Conservation (phyloP, 2,113 vertebrate genomes). For the Panthera leo region DNA sequence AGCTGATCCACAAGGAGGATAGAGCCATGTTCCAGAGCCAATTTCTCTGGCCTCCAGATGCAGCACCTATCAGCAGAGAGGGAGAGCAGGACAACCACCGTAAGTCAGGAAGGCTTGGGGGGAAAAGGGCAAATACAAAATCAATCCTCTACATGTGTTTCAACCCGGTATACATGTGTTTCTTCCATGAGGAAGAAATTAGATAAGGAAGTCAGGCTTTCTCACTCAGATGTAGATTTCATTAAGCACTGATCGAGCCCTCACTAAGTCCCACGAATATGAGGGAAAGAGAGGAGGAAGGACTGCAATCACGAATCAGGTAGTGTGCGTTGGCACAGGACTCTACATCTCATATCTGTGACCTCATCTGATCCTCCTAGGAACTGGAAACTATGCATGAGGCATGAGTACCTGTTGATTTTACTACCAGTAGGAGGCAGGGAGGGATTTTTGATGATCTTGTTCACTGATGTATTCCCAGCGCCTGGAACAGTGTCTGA, state of each 20-base stretch:
- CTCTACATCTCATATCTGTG: not conserved
- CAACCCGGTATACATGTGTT: not conserved
- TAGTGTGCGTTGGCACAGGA: not conserved
- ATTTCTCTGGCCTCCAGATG: conserved; percentile 86
- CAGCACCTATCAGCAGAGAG: conserved; percentile 6
- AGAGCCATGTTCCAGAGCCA: conserved; percentile 84
- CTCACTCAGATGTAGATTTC: not conserved
- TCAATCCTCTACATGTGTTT: not conserved
- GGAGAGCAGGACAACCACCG: conserved; percentile 35
- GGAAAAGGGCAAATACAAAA: not conserved
- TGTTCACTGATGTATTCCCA: not conserved
- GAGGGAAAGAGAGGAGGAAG: not conserved
- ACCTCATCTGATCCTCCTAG: not conserved
- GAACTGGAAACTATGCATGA: not conserved
- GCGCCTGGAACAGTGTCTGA: not conserved
- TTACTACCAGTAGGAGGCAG: not conserved
- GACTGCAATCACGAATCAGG: not conserved
- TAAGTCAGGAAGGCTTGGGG: conserved; percentile 39
- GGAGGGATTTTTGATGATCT: not conserved
- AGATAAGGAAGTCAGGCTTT: not conserved
- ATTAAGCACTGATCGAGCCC: not conserved
- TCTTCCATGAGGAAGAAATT: not conserved
- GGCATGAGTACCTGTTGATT: not conserved
- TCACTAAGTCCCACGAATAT: no score
- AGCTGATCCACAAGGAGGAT: conserved; percentile 88